Base-by-base conservation (phyloP, 2,113 vertebrate species). In the Anseranas semipalmata region DNA sequence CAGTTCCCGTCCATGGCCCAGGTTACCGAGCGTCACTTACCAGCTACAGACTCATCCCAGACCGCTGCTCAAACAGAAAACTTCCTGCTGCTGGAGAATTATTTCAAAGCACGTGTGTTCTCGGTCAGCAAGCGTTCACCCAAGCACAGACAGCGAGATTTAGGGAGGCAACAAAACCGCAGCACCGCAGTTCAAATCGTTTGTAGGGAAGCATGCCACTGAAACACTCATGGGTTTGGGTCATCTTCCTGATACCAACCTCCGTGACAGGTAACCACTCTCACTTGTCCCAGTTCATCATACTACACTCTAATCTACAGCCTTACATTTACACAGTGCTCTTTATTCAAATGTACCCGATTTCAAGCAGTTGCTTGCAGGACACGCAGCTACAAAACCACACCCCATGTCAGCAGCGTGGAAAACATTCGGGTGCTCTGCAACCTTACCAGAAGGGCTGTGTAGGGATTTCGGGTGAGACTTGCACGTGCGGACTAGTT, bases 341-440 rank as follows among this genome's bases (percentile, higher is more conserved):
- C 48, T 39, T 41, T 3, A 52, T 35, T 17, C 39, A 43, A 66
- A 88, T 0, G 0, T 2, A 43, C 39, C 0, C 0, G 8, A 53
- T 28, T 20, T 39, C 35, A 71, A 53, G 39, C 62, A 90, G 43
- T 0, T 21, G 68, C 35, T 30, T 71, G 67, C 82, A 77, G 15
- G 56, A 48, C 9, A 25, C 4, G 33, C 39, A 43, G 9, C 72
- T 63, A 32, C 9, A 56, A 35, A 89, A 45, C 84, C 90, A 92
- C 89, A 89, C 80, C 86, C 68, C 1, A 0, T 0, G 37, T 5
- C 37, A 22, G 25, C 68, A 55, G 14, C 45, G 65, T 15, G 65
- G 65, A 89, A 96, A 80, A 79, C 3, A 46, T 10, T 32, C 56
- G 24, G 81, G 85, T 1, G 1, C 55, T 74, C 77, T 41, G 21